Evolutionary conservation across 2,888 invertebrate species (phyloP).

Genomic region (Tyria jacobaeae): DNA sequence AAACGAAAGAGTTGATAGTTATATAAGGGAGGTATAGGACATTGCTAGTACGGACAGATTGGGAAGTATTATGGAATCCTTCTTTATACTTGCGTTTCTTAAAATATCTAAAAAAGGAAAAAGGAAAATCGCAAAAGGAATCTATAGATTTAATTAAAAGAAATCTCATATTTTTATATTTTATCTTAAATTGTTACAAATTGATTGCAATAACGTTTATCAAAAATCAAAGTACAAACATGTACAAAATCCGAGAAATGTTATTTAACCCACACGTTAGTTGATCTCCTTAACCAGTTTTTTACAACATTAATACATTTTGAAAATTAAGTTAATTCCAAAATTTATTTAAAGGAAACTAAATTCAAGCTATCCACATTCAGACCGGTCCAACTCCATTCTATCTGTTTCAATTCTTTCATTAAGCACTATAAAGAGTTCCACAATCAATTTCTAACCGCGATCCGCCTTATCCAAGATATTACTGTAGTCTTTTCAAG

Average conservation of each 20-base stretch:
- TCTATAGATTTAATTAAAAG: no score
- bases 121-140: no score
- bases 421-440: constrained; percentile 82
- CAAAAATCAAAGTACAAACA: no score
- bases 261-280: not conserved
- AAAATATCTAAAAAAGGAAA: no score
- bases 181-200: not conserved
- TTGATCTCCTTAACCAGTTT: not conserved
- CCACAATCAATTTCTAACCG: constrained; percentile 79
- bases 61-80: no score
- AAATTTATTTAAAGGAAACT: constrained; percentile 20
- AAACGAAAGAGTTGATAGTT: no score
- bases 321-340: constrained; percentile 2
- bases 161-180: no score
- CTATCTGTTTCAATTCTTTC: constrained; percentile 84
- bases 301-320: not conserved
- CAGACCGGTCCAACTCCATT: constrained; percentile 53
- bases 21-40: no score
- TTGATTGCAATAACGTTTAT: no score
- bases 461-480: constrained; percentile 61
- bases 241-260: not conserved
- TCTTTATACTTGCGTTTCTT: no score
- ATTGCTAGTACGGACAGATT: no score
- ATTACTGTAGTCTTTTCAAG: constrained; percentile 34
- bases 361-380: constrained; percentile 34